These are phyloP conservation scores for Norana najaformis DNA, from an alignment of 2,888 invertebrate genomes.

Conservation along the genomic window DNA sequence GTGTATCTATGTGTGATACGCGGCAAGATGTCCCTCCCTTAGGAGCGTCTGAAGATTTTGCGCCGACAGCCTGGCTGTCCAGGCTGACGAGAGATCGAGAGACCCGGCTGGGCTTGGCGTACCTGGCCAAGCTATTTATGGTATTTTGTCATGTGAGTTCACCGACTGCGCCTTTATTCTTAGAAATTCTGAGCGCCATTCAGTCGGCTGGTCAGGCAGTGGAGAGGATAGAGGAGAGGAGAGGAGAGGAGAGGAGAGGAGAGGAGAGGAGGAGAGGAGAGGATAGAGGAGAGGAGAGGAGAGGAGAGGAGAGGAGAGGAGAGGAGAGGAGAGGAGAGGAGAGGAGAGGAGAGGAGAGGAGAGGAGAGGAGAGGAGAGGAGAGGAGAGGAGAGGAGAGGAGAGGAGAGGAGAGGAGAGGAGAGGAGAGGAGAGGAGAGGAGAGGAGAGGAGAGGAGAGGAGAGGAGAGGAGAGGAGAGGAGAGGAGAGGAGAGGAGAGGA, in stretches of 20 bases:
- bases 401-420: too few relatives aligned
- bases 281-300: neutral
- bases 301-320: neutral
- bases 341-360: too few relatives aligned
- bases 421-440: too few relatives aligned
- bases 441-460: too few relatives aligned
- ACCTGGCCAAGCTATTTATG: conserved; percentile 14
- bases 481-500: too few relatives aligned
- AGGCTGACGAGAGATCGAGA: neutral
- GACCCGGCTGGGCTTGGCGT: neutral
- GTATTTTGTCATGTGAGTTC: conserved; percentile 19
- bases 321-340: too few relatives aligned
- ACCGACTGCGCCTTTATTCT: neutral
- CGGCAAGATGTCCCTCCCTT: neutral
- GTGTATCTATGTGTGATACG: neutral
- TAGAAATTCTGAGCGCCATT: neutral
- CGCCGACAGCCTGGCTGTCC: neutral
- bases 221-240: neutral
- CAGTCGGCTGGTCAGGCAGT: neutral
- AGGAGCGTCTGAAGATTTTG: neutral
- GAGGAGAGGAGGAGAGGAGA: neutral
- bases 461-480: too few relatives aligned
- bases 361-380: neutral
- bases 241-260: neutral
- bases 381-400: neutral